Evolutionary conservation across 2,888 invertebrate genomes (phyloP), one percentile per base, ranked within the genome.

Genomic region (Cinara cedri): DNA sequence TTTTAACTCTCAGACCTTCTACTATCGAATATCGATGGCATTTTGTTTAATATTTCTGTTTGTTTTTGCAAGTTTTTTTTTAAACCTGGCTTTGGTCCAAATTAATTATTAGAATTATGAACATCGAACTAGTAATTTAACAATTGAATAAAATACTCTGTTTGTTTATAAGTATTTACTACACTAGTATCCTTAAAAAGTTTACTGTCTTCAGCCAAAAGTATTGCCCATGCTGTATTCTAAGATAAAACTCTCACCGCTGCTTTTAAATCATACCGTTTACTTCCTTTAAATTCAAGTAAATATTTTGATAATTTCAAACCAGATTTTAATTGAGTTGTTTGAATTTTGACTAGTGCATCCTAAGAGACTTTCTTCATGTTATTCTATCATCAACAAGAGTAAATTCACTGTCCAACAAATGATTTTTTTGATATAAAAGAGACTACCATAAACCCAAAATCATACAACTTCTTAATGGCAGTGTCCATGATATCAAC

Each of bases 71-170:
- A n/a, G 6, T 62, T 24, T n/a, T 24, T 24, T 62, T 26, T 26
- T 16, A 16, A 62, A 16, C 16, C 34, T 14, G 62, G 26, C 4
- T 34, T 24, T 62, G 62, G 62, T 16, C 62, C 62, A 26, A 26
- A 62, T 34, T 62, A 26, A 14, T 62, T 62, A 13, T 34, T 62
- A 26, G 34, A 62, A 34, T 62, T 62, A 13, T 62, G 62, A 16
- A 62, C 26, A 62, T 62, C 62, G 10, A 62, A 62, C 62, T 16
- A 62, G n/a, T 62, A 14, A 62, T 34, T 62, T 24, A 34, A 16
- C 26, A 62, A 11, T 16, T 62, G 26, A 14, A 62, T n/a, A 34
- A 62, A 62, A 1, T 14, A 1, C 3, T 24, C 14, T 62, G 62
- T 62, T 14, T 26, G 13, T 62, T 62, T 26, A 24, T 62, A 62